A percentile compares a stretch with the other conserved stretches of the same genome.
These are phyloP conservation scores for Drosophila rufa DNA, from an alignment of 1,140 invertebrate species.

Conservation along the genomic window DNA sequence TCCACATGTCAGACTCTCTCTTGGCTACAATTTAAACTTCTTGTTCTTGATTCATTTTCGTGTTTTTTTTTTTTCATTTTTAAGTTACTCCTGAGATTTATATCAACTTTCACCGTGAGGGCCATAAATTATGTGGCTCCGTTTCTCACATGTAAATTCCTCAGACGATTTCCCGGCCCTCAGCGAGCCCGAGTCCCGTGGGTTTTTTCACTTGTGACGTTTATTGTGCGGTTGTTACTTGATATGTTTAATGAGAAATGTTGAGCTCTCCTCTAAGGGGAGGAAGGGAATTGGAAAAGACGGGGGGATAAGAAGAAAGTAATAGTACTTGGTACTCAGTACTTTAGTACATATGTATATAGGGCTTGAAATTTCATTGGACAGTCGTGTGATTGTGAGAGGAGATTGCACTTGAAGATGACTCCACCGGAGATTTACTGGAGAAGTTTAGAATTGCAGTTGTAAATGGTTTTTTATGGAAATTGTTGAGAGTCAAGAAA, in stretches of 20 bases:
- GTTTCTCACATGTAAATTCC: slow-evolving; percentile 70
- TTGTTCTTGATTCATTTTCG: slow-evolving; percentile 5
- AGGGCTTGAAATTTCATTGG: slow-evolving; percentile 27
- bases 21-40: slow-evolving; percentile 45
- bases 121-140: slow-evolving; percentile 71
- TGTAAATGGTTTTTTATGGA: slow-evolving; percentile 8
- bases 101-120: slow-evolving; percentile 79
- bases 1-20: slow-evolving; percentile 51
- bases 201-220: slow-evolving; percentile 68
- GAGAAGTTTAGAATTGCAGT: slow-evolving; percentile 22
- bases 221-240: slow-evolving; percentile 78
- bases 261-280: slow-evolving; percentile 5
- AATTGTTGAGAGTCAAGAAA: background rate
- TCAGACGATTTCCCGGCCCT: slow-evolving; percentile 47
- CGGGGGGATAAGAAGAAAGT: background rate
- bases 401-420: slow-evolving; percentile 24
- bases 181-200: slow-evolving; percentile 45
- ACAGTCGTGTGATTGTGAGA: slow-evolving; percentile 26
- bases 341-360: background rate
- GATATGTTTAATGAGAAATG: slow-evolving; percentile 72
- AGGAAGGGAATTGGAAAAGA: slow-evolving; percentile 19
- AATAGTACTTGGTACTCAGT: slow-evolving; percentile 3
- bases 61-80: slow-evolving; percentile 33
- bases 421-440: slow-evolving; percentile 6
- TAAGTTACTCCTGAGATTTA: slow-evolving; percentile 72